Conservation (phyloP, 2,113 vertebrate genomes). For the Abramis brama region DNA sequence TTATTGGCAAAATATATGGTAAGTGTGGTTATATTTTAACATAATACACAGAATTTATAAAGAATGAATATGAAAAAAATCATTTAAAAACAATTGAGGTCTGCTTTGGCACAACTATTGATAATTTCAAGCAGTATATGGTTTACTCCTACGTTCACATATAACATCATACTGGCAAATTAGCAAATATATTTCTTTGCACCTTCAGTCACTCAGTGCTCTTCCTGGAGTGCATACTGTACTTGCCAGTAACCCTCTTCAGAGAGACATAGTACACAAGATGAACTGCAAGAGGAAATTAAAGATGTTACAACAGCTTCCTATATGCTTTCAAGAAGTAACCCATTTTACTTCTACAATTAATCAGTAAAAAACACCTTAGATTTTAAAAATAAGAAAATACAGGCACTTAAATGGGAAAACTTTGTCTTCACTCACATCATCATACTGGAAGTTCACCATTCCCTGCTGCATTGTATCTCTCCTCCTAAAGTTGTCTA, state of each 20-base stretch:
- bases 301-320: neutral
- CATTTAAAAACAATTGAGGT: neutral
- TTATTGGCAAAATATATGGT: constrained; percentile 43
- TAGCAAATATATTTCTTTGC: constrained; percentile 23
- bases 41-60: neutral
- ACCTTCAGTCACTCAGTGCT: constrained; percentile 53
- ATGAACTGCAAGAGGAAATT: constrained; percentile 77
- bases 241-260: constrained; percentile 47
- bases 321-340: neutral
- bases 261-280: constrained; percentile 81
- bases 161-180: neutral
- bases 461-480: constrained; percentile 85
- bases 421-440: constrained; percentile 76
- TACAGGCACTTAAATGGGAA: neutral
- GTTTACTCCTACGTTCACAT: constrained; percentile 8
- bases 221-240: neutral
- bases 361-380: neutral
- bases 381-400: neutral
- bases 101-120: constrained; percentile 26
- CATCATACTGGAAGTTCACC: constrained; percentile 86
- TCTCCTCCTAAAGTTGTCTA: constrained; percentile 86
- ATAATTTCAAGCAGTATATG: neutral
- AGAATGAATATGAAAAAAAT: constrained; percentile 22
- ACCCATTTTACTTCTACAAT: neutral
- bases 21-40: neutral